These are phyloP conservation scores for Sisor rabdophorus DNA, from an alignment of 2,113 vertebrate genomes.

Conservation along the genomic window DNA sequence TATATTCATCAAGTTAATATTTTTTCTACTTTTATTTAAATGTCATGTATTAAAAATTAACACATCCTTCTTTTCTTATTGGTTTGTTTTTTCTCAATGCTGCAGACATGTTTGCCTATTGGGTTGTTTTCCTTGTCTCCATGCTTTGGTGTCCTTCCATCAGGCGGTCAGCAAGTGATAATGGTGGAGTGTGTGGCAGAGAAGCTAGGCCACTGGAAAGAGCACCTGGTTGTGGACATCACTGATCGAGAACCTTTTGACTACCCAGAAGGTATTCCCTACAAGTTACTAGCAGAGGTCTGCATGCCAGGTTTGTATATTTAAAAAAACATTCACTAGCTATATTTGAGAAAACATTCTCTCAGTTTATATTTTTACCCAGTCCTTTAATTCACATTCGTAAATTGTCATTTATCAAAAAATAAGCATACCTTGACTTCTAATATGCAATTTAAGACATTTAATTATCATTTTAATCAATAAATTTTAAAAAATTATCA, in stretches of 20 bases:
- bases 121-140: constrained; percentile 83
- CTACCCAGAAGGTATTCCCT: constrained; percentile 74
- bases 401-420: not conserved
- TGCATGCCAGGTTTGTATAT: constrained; percentile 77
- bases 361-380: not conserved
- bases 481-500: too few species aligned
- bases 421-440: not conserved
- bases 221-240: constrained; percentile 77
- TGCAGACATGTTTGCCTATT: constrained; percentile 65
- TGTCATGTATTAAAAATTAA: too few species aligned
- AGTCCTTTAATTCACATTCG: not conserved
- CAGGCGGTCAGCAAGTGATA: constrained; percentile 71
- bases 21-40: too few species aligned
- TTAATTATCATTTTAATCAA: not conserved
- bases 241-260: constrained; percentile 75
- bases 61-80: not conserved
- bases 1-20: too few species aligned
- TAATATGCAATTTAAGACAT: not conserved
- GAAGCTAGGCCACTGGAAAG: constrained; percentile 70
- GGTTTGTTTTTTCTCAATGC: not conserved
- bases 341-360: not conserved
- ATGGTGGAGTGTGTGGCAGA: constrained; percentile 79
- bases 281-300: constrained; percentile 74
- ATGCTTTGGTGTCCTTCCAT: constrained; percentile 65
- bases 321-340: not conserved